A percentile compares a stretch with the other conserved stretches of the same genome.
Conservation (phyloP, 2,797 vertebrate genomes). For the Mus spretus region DNA sequence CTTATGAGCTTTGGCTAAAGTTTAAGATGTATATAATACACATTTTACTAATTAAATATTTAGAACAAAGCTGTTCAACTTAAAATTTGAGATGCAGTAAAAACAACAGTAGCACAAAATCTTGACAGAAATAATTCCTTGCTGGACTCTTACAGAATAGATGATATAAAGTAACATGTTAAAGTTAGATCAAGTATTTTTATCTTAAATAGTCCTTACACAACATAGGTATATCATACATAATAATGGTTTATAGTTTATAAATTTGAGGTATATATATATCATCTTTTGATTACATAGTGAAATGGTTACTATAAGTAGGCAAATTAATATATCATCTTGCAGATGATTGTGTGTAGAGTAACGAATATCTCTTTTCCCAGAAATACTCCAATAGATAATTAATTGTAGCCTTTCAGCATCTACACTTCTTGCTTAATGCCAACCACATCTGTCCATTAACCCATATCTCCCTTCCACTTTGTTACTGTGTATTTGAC, state of each 20-base stretch:
- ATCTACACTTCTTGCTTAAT: neutral
- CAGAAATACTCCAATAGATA: neutral
- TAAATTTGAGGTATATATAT: neutral
- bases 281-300: neutral
- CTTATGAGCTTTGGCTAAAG: neutral
- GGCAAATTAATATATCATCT: neutral
- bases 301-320: neutral
- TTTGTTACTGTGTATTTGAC: neutral
- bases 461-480: neutral
- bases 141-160: neutral
- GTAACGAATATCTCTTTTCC: neutral
- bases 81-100: constrained; percentile 1
- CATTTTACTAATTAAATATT: neutral
- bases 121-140: neutral
- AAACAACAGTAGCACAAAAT: neutral
- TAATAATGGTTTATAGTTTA: neutral
- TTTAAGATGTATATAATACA: neutral
- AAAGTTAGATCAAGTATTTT: neutral
- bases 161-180: neutral
- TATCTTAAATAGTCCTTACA: neutral
- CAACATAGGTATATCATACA: neutral
- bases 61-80: neutral
- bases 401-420: neutral
- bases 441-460: too few relatives aligned
- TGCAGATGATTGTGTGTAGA: neutral